Percentiles rank a stretch among this genome's conserved stretches.
Conservation (phyloP, 2,113 vertebrate genomes). For the Lagopus leucura region DNA sequence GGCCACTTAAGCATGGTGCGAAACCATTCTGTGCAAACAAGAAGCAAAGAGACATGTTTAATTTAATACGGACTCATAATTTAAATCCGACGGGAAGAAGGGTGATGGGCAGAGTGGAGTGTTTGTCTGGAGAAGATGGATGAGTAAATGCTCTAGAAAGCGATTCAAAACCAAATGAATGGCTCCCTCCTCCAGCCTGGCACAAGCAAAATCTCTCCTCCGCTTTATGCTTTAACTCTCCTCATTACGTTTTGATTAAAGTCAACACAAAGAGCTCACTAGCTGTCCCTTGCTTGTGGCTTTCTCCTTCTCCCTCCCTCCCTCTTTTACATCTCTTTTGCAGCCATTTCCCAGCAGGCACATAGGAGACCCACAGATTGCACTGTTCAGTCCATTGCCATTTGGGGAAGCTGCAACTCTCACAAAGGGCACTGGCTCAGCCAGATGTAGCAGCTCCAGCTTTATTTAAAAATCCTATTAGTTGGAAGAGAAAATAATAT, state of each 20-base stretch:
- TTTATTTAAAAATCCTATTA: conserved; percentile 42
- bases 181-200: conserved; percentile 45
- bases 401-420: conserved; percentile 7
- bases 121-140: conserved; percentile 48
- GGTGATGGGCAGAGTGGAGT: neutral
- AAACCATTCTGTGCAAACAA: neutral
- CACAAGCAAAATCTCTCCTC: conserved; percentile 50
- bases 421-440: conserved; percentile 21
- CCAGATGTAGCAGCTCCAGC: neutral
- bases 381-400: neutral
- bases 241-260: conserved; percentile 50
- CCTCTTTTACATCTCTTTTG: neutral
- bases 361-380: neutral
- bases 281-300: neutral
- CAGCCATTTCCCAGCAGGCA: neutral
- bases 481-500: conserved; percentile 41
- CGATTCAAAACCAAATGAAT: conserved; percentile 43
- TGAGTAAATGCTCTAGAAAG: conserved; percentile 24
- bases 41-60: neutral
- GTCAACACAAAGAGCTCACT: neutral
- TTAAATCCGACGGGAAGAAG: neutral
- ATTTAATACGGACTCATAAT: neutral
- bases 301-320: neutral
- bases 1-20: neutral
- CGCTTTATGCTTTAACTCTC: conserved; percentile 13